Evolutionary conservation across 2,888 invertebrate genomes (phyloP).

Genomic region (Drosophila fulvimacula): DNA sequence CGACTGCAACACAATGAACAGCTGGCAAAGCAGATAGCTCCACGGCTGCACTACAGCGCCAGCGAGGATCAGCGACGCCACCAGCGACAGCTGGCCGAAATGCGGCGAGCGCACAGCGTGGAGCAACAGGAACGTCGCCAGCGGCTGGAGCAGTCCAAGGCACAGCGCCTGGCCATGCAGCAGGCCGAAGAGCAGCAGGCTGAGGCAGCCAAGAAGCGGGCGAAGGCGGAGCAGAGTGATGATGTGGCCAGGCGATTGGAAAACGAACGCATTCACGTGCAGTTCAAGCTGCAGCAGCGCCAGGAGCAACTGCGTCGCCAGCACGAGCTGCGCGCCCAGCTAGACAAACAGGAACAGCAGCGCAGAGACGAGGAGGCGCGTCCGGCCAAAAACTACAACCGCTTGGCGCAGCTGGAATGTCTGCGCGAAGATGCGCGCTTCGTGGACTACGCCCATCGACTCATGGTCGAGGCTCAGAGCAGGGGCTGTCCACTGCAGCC

Average conservation of each 20-base stretch:
- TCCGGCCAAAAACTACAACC: conserved; percentile 67
- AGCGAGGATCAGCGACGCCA: conserved; percentile 85
- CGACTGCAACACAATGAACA: conserved; percentile 85
- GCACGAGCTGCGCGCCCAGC: conserved; percentile 40
- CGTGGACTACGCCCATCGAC: conserved; percentile 64
- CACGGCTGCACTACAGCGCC: conserved; percentile 85
- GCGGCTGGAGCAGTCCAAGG: conserved; percentile 71
- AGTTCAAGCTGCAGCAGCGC: conserved; percentile 57
- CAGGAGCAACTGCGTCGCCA: conserved; percentile 54
- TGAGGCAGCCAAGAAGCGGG: conserved; percentile 56
- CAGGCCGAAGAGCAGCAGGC: conserved; percentile 71
- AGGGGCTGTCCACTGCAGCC: conserved; percentile 76
- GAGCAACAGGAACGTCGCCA: conserved; percentile 79
- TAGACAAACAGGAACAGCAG: conserved; percentile 69
- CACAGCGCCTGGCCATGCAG: conserved; percentile 77
- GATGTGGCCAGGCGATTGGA: conserved; percentile 78
- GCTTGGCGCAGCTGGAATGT: conserved; percentile 60
- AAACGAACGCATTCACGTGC: conserved; percentile 58
- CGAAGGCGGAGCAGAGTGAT: conserved; percentile 63
- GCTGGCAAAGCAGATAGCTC: conserved; percentile 85
- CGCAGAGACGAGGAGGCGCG: conserved; percentile 63
- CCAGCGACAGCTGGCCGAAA: conserved; percentile 86
- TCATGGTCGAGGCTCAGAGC: conserved; percentile 61
- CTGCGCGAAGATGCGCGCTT: conserved; percentile 71
- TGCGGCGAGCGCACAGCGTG: conserved; percentile 83